These are phyloP conservation scores for Autographa pulchrina DNA, from an alignment of 2,888 invertebrate species.

Conservation along the genomic window DNA sequence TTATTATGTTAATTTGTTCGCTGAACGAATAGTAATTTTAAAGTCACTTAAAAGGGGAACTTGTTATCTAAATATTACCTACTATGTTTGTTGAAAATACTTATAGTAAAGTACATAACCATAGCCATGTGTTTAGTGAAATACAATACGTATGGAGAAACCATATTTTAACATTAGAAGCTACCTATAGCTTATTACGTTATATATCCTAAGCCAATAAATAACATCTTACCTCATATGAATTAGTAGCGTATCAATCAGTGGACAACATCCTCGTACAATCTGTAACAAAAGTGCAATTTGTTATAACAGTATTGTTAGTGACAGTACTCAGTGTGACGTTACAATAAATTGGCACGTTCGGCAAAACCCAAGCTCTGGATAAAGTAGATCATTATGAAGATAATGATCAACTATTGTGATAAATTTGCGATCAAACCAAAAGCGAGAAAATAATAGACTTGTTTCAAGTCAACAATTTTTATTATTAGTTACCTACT, in stretches of 20 bases:
- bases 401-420: slow-evolving; percentile 4
- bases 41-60: slow-evolving; percentile 28
- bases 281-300: slow-evolving; percentile 82
- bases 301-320: slow-evolving; percentile 68
- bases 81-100: too few relatives aligned
- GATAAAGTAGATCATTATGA: neutral
- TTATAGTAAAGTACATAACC: too few relatives aligned
- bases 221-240: slow-evolving; percentile 3
- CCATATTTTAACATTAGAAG: too few relatives aligned
- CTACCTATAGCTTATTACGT: too few relatives aligned
- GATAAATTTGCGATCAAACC: neutral
- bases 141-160: too few relatives aligned
- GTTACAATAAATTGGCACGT: slow-evolving; percentile 42
- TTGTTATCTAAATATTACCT: neutral
- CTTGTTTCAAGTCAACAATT: too few relatives aligned
- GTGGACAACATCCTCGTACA: slow-evolving; percentile 55
- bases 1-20: slow-evolving; percentile 51
- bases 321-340: slow-evolving; percentile 60
- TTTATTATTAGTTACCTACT: too few relatives aligned
- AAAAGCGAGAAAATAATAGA: too few relatives aligned
- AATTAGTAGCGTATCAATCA: slow-evolving; percentile 40
- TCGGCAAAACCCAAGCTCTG: neutral
- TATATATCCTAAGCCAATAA: slow-evolving; percentile 12
- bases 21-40: slow-evolving; percentile 36
- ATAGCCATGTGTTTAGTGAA: too few relatives aligned